These are phyloP conservation scores for Itoplectis maculator DNA, from an alignment of 2,888 invertebrate species.

Conservation along the genomic window DNA sequence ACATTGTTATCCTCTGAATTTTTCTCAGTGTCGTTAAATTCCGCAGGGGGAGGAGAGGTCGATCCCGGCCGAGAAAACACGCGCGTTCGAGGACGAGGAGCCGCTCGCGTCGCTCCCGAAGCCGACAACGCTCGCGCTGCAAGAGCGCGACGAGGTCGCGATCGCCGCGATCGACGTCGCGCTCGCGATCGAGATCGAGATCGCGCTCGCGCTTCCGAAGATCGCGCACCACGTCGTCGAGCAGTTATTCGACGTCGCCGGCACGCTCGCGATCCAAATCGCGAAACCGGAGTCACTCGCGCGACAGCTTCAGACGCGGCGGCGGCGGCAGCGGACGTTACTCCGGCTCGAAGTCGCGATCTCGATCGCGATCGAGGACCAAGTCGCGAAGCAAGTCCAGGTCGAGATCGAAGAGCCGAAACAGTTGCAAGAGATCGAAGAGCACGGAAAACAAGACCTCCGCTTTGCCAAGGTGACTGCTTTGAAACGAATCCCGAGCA, in stretches of 20 bases:
- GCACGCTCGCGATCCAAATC: slow-evolving; percentile 80
- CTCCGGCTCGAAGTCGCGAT: slow-evolving; percentile 78
- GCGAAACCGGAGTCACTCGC: slow-evolving; percentile 78
- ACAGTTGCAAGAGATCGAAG: slow-evolving; percentile 79
- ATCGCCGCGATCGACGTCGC: slow-evolving; percentile 74
- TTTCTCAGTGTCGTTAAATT: neutral
- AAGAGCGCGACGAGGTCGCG: slow-evolving; percentile 80
- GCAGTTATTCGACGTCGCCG: slow-evolving; percentile 78
- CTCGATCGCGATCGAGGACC: slow-evolving; percentile 80
- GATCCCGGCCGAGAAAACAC: slow-evolving; percentile 80
- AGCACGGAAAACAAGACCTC: slow-evolving; percentile 81
- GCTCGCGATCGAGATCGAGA: slow-evolving; percentile 72
- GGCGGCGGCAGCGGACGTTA: slow-evolving; percentile 78
- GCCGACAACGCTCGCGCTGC: slow-evolving; percentile 77
- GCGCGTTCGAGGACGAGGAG: slow-evolving; percentile 80
- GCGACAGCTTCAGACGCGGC: slow-evolving; percentile 78
- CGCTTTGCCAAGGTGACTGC: slow-evolving; percentile 81
- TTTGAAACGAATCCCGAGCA: too few relatives aligned
- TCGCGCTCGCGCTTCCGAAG: slow-evolving; percentile 74
- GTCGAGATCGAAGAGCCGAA: slow-evolving; percentile 79
- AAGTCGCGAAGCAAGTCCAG: slow-evolving; percentile 78
- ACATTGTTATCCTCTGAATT: too few relatives aligned
- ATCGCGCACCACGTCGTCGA: slow-evolving; percentile 78
- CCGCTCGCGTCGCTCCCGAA: slow-evolving; percentile 77
- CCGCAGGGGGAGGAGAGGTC: slow-evolving; percentile 72